Percentiles rank a stretch among this genome's conserved stretches.
Evolutionary conservation across 2,113 vertebrate genomes (phyloP).

Genomic region (Lepidothrix coronata): DNA sequence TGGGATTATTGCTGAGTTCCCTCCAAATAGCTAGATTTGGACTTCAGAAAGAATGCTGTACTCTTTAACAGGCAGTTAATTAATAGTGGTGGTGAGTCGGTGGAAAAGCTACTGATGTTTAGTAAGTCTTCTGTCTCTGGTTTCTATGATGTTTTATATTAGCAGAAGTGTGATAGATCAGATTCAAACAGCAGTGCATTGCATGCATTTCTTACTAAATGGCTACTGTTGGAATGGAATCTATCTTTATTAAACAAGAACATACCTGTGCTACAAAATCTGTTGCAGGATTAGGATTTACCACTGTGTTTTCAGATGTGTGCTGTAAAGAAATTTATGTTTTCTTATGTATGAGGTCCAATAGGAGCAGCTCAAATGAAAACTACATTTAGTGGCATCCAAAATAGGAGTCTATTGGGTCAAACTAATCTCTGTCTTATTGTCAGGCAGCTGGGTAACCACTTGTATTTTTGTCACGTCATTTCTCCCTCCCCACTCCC

Average conservation of each 20-base stretch:
- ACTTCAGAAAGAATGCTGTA: neutral
- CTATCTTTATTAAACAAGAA: neutral
- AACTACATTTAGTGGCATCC: neutral
- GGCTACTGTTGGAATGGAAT: neutral
- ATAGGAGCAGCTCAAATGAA: neutral
- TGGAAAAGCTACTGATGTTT: neutral
- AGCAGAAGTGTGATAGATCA: rapidly evolving
- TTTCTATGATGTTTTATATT: neutral
- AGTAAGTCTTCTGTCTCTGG: neutral
- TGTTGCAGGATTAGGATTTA: neutral
- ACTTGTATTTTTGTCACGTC: neutral
- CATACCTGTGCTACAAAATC: neutral
- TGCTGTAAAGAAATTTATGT: neutral
- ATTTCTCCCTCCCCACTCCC: neutral
- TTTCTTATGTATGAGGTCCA: neutral
- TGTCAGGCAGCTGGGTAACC: neutral
- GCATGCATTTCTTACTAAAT: neutral
- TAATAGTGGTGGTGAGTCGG: neutral
- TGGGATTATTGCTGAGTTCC: neutral
- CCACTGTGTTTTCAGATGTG: neutral
- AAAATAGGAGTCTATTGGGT: neutral
- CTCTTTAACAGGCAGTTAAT: slow-evolving; percentile 1
- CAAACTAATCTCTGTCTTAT: neutral
- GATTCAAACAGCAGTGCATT: neutral
- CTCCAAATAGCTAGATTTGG: neutral